These are phyloP conservation scores for Baronia brevicornis DNA, from an alignment of 2,888 invertebrate species.

Conservation along the genomic window DNA sequence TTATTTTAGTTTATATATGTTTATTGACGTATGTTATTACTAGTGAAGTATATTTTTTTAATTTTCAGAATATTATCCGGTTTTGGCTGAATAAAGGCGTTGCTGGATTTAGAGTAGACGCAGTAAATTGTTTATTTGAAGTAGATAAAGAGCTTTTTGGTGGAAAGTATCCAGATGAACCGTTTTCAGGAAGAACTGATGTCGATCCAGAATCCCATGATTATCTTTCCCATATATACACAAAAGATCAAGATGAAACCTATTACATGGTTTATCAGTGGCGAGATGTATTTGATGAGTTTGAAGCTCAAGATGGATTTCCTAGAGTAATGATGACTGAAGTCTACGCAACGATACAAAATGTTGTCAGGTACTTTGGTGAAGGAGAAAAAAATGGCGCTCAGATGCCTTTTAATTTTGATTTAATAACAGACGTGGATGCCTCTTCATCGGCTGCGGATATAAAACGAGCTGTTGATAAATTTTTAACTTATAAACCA, in stretches of 20 bases:
- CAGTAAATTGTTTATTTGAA: constrained; percentile 80
- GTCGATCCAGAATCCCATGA: constrained; percentile 67
- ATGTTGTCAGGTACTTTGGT: constrained; percentile 80
- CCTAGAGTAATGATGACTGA: constrained; percentile 84
- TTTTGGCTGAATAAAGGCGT: constrained; percentile 91
- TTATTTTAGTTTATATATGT: not conserved
- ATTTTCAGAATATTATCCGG: constrained; percentile 74
- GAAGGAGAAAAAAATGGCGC: constrained; percentile 74
- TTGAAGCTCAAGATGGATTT: constrained; percentile 53
- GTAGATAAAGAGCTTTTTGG: constrained; percentile 57
- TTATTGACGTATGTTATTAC: not conserved
- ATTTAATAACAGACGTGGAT: constrained; percentile 78
- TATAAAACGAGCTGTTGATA: constrained; percentile 76
- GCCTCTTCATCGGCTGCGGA: constrained; percentile 76
- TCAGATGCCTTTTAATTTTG: constrained; percentile 88
- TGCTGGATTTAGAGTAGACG: constrained; percentile 91
- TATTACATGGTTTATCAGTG: constrained; percentile 79
- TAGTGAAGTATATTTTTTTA: not conserved
- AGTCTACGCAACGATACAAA: constrained; percentile 78
- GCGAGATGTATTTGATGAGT: constrained; percentile 78
- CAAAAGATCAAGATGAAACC: constrained; percentile 76
- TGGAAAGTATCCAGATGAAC: constrained; percentile 74
- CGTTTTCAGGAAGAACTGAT: constrained; percentile 52
- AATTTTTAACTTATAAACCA: constrained; percentile 80
- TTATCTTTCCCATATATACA: constrained; percentile 78